Conservation (phyloP, 1,140 invertebrate species). For the Parapsyche elsis region DNA sequence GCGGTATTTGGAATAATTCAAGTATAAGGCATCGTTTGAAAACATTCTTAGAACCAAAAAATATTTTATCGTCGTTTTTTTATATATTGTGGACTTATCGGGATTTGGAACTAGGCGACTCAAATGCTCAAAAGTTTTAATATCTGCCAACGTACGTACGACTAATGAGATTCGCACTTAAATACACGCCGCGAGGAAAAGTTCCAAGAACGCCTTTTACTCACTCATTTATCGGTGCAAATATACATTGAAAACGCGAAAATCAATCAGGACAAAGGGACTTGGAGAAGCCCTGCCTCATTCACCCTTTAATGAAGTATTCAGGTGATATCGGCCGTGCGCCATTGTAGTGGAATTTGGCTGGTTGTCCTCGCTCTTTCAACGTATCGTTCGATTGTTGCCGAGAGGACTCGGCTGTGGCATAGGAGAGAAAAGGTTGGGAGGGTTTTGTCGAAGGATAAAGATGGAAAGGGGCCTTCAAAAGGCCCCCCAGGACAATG, state of each 20-base stretch:
- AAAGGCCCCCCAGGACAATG: slow-evolving; percentile 34
- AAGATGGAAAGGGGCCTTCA: slow-evolving; percentile 8
- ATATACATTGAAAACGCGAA: slow-evolving; percentile 10
- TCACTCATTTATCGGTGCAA: background rate
- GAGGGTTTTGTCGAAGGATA: too few species aligned
- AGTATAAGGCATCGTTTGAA: too few species aligned
- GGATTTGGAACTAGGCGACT: too few species aligned
- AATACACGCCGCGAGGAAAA: background rate
- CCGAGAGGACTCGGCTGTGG: slow-evolving; percentile 1
- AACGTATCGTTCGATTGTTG: slow-evolving; percentile 31
- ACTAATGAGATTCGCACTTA: background rate
- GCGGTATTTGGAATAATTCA: too few species aligned
- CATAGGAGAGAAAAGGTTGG: background rate
- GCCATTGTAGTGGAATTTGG: slow-evolving; percentile 33
- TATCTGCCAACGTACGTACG: too few species aligned
- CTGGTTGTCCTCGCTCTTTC: slow-evolving; percentile 25
- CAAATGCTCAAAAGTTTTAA: too few species aligned
- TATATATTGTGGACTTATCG: too few species aligned
- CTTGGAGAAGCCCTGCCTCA: background rate
- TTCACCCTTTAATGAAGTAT: slow-evolving; percentile 26
- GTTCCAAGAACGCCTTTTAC: background rate
- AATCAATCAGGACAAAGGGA: slow-evolving; percentile 1
- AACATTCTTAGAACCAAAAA: too few species aligned
- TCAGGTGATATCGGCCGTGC: slow-evolving; percentile 20
- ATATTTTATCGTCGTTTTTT: too few species aligned